A percentile compares a stretch with the other conserved stretches of the same genome.
These are phyloP conservation scores for Pyrrhia umbra DNA, from an alignment of 2,888 invertebrate species.

Conservation along the genomic window DNA sequence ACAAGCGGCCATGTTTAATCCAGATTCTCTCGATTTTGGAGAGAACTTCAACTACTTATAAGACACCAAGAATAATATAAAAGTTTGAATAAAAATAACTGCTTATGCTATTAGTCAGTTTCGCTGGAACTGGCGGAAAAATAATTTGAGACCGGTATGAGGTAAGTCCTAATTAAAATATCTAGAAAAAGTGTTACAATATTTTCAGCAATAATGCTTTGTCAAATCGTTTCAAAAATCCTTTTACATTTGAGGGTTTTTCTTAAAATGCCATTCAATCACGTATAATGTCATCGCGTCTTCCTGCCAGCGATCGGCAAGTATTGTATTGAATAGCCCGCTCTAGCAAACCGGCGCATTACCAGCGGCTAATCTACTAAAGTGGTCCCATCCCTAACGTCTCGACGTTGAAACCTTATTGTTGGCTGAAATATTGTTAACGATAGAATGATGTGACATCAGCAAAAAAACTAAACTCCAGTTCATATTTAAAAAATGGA, in stretches of 20 bases:
- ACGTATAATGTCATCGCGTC: slow-evolving; percentile 69
- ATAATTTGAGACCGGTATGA: too few species aligned
- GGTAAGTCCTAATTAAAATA: neutral
- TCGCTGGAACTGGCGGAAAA: too few species aligned
- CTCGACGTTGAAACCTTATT: slow-evolving; percentile 64
- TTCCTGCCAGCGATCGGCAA: slow-evolving; percentile 64
- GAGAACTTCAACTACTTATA: too few species aligned
- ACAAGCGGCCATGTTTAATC: too few species aligned
- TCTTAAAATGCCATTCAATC: slow-evolving; percentile 72
- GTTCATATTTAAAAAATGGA: slow-evolving; percentile 31
- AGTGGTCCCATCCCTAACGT: slow-evolving; percentile 75
- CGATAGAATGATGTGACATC: too few species aligned
- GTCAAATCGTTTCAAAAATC: slow-evolving; percentile 30
- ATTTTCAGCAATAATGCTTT: slow-evolving; percentile 2
- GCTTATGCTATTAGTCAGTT: too few species aligned
- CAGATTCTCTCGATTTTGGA: too few species aligned
- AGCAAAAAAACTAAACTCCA: slow-evolving; percentile 21
- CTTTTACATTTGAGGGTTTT: slow-evolving; percentile 33
- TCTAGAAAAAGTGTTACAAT: too few species aligned
- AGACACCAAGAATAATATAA: too few species aligned
- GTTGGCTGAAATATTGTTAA: slow-evolving; percentile 69
- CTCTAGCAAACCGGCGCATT: slow-evolving; percentile 75
- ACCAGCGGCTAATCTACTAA: slow-evolving; percentile 78
- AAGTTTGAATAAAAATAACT: too few species aligned
- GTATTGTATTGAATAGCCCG: slow-evolving; percentile 66